A percentile compares a stretch with the other conserved stretches of the same genome.
Conservation (phyloP, 1,140 invertebrate genomes). For the Dendroctonus ponderosae region DNA sequence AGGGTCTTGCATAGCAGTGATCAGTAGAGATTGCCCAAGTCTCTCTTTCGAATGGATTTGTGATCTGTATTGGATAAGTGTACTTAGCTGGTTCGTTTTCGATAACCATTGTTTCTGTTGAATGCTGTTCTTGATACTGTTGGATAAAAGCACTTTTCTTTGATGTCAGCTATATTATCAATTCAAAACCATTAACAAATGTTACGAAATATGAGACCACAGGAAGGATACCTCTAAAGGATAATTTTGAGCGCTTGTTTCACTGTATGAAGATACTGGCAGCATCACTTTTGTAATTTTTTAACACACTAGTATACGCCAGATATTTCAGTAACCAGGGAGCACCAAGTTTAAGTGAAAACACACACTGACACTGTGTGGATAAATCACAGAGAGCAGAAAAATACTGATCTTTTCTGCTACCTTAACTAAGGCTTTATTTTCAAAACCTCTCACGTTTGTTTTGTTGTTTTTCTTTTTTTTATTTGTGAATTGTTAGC, state of each 20-base stretch:
- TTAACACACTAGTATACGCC: neutral
- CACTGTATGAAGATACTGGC: neutral
- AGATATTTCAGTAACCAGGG: neutral
- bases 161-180: constrained; percentile 8
- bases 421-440: too few relatives aligned
- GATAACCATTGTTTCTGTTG: constrained; percentile 11
- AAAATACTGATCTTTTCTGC: neutral
- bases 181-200: neutral
- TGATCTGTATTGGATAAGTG: constrained; percentile 37
- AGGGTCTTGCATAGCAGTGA: constrained; percentile 69
- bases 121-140: neutral
- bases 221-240: constrained; percentile 16
- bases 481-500: too few relatives aligned
- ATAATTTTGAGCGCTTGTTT: neutral
- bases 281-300: constrained; percentile 2
- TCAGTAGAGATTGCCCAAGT: constrained; percentile 55
- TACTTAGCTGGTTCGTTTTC: constrained; percentile 35
- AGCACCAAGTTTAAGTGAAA: neutral
- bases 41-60: constrained; percentile 35
- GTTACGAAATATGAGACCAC: neutral
- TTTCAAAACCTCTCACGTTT: too few relatives aligned
- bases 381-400: neutral
- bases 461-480: too few relatives aligned
- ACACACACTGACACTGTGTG: neutral
- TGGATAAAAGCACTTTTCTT: constrained; percentile 5